phyloP scores from a whole-genome alignment of 2,888 invertebrate genomes.

The Acanthosepion lycidas region DNA sequence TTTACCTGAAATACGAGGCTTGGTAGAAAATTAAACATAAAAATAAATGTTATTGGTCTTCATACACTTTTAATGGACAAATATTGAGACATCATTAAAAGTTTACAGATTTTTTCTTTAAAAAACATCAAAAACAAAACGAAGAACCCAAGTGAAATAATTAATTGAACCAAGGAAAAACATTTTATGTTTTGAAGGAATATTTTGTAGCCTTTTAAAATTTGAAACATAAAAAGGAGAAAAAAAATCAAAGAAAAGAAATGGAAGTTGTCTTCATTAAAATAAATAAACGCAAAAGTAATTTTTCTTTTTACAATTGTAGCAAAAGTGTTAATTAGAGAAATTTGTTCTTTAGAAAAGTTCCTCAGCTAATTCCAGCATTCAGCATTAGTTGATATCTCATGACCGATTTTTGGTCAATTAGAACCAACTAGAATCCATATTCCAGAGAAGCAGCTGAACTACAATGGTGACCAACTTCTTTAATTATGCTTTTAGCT shows the following conservation, averaged over 20 bases:
- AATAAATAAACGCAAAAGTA: neutral
- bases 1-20: neutral
- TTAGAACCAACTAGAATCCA: neutral
- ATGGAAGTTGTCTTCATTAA: neutral
- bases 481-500: neutral
- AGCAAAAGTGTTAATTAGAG: conserved; percentile 4
- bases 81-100: conserved; percentile 23
- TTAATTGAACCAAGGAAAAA: neutral
- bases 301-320: neutral
- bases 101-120: neutral
- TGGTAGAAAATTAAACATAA: neutral
- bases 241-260: neutral
- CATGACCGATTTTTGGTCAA: conserved; percentile 33
- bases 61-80: neutral
- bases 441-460: neutral
- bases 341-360: neutral
- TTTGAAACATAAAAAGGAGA: neutral
- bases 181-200: neutral
- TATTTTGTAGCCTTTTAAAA: neutral
- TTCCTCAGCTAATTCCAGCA: neutral
- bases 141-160: neutral
- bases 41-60: neutral
- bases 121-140: neutral
- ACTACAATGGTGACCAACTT: conserved; percentile 33
- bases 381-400: neutral